Percentiles rank a stretch among this genome's conserved stretches.
Conservation (phyloP, 2,113 vertebrate species). For the Nannospalax galili region DNA sequence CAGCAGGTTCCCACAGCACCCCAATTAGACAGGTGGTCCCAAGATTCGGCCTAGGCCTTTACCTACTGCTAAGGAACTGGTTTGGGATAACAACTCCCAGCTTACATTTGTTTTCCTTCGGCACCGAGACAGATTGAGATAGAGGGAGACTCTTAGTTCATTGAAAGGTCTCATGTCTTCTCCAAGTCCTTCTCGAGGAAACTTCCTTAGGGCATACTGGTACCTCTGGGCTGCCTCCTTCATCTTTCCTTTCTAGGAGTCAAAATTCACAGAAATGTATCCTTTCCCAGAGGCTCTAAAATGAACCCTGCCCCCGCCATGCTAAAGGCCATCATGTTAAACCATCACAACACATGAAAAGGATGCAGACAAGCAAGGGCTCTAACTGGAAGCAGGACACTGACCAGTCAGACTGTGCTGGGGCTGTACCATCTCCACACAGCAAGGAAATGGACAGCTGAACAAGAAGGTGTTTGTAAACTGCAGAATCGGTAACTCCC, state of each 20-base stretch:
- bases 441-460: rapidly evolving
- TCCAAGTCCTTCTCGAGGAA: conserved; percentile 96
- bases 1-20: background rate
- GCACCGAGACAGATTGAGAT: conserved; percentile 97
- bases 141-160: conserved; percentile 95
- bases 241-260: conserved; percentile 97
- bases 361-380: background rate
- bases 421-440: rapidly evolving
- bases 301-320: background rate
- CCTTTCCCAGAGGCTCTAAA: background rate
- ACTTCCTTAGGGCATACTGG: conserved; percentile 97
- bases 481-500: background rate
- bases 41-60: background rate
- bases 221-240: conserved; percentile 98
- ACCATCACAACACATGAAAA: background rate
- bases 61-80: background rate
- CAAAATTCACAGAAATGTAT: background rate
- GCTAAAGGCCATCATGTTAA: background rate
- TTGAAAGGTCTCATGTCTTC: conserved; percentile 97
- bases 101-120: conserved; percentile 99
- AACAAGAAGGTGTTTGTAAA: background rate
- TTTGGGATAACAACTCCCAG: background rate
- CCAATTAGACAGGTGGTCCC: rapidly evolving
- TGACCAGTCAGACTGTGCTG: rapidly evolving
- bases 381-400: rapidly evolving